phyloP scores from a whole-genome alignment of 2,113 vertebrate species.

The Gobiocypris rarus region DNA sequence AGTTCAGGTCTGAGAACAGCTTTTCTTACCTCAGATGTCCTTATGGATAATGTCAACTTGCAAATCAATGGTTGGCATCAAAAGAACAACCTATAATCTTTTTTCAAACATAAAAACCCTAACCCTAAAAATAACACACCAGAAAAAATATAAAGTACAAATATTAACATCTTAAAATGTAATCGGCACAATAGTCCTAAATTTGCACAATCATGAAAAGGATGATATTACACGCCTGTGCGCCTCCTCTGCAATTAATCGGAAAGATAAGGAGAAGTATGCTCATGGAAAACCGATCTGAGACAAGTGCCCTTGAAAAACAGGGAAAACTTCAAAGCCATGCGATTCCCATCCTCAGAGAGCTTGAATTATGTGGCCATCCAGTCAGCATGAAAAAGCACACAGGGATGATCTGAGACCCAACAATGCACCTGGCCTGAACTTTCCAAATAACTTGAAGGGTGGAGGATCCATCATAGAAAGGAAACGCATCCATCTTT shows the following conservation, averaged over 20 bases:
- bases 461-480: conserved; percentile 40
- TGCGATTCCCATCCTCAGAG: conserved; percentile 51
- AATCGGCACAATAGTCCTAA: background rate
- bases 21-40: conserved; percentile 2
- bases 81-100: too few relatives aligned
- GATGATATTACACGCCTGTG: conserved; percentile 32
- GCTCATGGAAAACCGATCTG: conserved; percentile 55
- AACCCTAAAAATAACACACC: background rate
- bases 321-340: conserved; percentile 53
- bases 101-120: too few relatives aligned
- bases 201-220: conserved; percentile 5
- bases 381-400: conserved; percentile 41
- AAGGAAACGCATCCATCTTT: conserved; percentile 38
- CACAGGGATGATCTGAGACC: conserved; percentile 48
- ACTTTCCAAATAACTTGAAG: conserved; percentile 49
- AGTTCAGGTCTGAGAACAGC: background rate
- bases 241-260: conserved; percentile 46
- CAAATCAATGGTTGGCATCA: too few relatives aligned
- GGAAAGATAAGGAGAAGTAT: conserved; percentile 51
- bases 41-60: background rate
- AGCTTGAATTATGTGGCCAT: conserved; percentile 53
- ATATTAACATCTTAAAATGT: background rate
- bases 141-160: background rate
- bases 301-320: conserved; percentile 56
- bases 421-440: conserved; percentile 52